Evolutionary conservation across 2,113 vertebrate genomes (phyloP).

Genomic region (Himantopus leucocephalus): DNA sequence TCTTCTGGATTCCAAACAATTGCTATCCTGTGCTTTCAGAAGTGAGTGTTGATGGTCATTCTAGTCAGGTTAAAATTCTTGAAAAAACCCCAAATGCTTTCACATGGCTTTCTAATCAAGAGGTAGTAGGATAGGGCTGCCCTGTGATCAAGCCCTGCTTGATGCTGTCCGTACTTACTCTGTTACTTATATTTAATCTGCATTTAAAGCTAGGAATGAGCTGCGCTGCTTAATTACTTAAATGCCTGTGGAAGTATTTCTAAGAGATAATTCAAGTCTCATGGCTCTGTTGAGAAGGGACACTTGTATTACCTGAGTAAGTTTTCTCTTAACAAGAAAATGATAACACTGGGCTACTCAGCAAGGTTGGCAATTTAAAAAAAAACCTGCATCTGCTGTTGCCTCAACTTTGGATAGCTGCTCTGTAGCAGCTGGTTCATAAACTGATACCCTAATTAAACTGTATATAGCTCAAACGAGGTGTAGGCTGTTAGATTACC

Average conservation of each 20-base stretch:
- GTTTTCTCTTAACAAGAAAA: not conserved
- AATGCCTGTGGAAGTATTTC: not conserved
- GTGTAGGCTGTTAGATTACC: not conserved
- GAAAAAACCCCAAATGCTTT: not conserved
- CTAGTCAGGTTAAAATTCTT: not conserved
- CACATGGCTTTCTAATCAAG: not conserved
- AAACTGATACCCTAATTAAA: conserved; percentile 10
- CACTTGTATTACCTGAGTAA: not conserved
- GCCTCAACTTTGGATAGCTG: not conserved
- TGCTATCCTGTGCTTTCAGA: not conserved
- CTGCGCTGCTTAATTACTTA: not conserved
- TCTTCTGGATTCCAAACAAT: not conserved
- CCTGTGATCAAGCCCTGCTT: not conserved
- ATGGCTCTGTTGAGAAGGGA: not conserved
- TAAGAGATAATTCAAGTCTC: not conserved
- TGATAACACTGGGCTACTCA: not conserved
- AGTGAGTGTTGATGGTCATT: not conserved
- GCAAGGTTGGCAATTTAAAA: not conserved
- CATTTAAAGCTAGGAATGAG: not conserved
- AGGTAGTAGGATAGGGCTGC: not conserved
- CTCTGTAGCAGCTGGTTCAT: not conserved
- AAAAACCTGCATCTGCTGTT: not conserved
- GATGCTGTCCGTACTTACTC: not conserved
- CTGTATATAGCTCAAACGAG: not conserved
- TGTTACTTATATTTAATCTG: not conserved